Evolutionary conservation across 2,888 invertebrate species (phyloP).

Genomic region (Agrotis puta): DNA sequence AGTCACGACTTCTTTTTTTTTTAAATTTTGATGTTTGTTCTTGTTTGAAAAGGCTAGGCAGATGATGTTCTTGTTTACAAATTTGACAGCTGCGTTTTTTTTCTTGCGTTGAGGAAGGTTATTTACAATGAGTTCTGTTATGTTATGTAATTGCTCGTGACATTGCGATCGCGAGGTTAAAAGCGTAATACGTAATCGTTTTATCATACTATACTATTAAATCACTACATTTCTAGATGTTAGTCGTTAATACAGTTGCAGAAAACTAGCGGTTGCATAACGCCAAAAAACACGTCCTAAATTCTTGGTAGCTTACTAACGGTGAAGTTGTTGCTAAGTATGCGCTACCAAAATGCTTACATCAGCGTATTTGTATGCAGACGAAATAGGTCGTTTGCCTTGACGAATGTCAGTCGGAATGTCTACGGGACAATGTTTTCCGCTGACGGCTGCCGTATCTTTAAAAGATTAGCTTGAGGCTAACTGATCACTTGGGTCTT

Average conservation of each 20-base stretch:
- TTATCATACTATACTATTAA: constrained; percentile 30
- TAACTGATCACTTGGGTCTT: constrained; percentile 50
- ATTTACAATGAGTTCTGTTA: constrained; percentile 19
- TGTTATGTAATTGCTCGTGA: constrained; percentile 49
- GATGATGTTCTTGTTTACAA: constrained; percentile 57
- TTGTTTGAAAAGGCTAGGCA: too few relatives aligned
- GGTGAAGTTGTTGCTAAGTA: constrained; percentile 47
- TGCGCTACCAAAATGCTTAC: constrained; percentile 53
- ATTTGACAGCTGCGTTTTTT: constrained; percentile 52
- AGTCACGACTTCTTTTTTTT: constrained; percentile 59
- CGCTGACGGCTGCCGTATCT: constrained; percentile 60
- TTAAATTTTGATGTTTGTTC: constrained; percentile 49
- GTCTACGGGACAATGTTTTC: constrained; percentile 61
- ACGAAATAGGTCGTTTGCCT: constrained; percentile 58
- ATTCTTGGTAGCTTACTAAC: constrained; percentile 32
- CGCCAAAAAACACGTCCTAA: constrained; percentile 41
- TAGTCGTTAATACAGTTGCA: constrained; percentile 8
- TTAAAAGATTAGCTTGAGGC: constrained; percentile 61
- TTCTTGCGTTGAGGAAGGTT: constrained; percentile 48
- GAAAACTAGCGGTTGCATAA: constrained; percentile 26
- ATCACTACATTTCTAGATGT: constrained; percentile 25
- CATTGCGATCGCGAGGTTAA: constrained; percentile 46
- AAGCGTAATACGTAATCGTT: constrained; percentile 28
- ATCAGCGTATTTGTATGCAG: constrained; percentile 51
- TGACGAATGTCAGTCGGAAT: constrained; percentile 62